phyloP scores from a whole-genome alignment of 2,888 invertebrate genomes.

The Eupithecia abbreviata region DNA sequence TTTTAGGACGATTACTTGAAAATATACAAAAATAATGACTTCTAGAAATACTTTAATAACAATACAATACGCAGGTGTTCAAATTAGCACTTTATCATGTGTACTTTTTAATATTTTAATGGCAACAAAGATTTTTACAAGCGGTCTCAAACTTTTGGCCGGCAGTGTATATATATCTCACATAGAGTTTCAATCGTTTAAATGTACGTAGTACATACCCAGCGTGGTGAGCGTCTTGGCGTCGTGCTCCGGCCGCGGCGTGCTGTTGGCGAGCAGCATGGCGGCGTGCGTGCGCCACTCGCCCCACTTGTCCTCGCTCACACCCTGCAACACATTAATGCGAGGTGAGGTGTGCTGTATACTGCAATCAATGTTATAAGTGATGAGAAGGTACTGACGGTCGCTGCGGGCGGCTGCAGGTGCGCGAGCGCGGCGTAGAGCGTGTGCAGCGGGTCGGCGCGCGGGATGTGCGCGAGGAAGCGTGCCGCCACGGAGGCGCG shows the following conservation, averaged over 20 bases:
- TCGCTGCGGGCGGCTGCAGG: slow-evolving; percentile 88
- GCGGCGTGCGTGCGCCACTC: slow-evolving; percentile 99
- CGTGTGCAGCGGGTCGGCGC: slow-evolving; percentile 95
- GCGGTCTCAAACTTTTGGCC: too few species aligned
- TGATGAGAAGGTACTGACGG: slow-evolving; percentile 45
- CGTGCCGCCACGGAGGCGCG: slow-evolving; percentile 94
- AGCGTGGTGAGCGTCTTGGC: slow-evolving; percentile 89
- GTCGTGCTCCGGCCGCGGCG: slow-evolving; percentile 89
- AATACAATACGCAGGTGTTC: too few species aligned
- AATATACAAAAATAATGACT: too few species aligned
- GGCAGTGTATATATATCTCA: too few species aligned
- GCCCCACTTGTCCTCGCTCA: slow-evolving; percentile 90
- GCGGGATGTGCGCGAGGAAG: slow-evolving; percentile 92
- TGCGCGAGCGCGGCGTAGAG: slow-evolving; percentile 95
- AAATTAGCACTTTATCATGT: too few species aligned
- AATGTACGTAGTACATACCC: slow-evolving; percentile 60
- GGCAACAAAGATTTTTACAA: too few species aligned
- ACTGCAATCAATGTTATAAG: too few species aligned
- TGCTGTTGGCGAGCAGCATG: slow-evolving; percentile 95
- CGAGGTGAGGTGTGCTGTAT: too few species aligned
- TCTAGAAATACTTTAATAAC: too few species aligned
- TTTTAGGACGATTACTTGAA: too few species aligned
- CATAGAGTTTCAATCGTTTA: too few species aligned
- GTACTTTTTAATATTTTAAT: too few species aligned
- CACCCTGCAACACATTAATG: slow-evolving; percentile 73